Base-by-base conservation (phyloP, 2,888 invertebrate genomes). In the Machimus rusticus region DNA sequence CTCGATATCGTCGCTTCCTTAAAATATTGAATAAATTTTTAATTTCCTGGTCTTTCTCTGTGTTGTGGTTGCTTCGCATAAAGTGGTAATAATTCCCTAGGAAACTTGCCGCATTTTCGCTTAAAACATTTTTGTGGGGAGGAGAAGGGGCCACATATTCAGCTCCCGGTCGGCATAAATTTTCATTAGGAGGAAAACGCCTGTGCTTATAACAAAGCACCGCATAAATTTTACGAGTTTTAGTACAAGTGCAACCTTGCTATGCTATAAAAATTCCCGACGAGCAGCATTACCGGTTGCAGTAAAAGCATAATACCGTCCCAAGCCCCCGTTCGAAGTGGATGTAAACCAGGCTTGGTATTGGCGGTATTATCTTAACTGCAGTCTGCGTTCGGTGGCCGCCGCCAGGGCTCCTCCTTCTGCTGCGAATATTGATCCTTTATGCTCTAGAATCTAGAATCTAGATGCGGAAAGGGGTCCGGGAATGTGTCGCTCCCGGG, bases 161-260 rank as follows among this genome's bases (percentile, higher is more conserved):
- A 28, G 66, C 28, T n/a, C n/a, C 16, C 19, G 39, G 46, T 28
- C 43, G 55, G 82, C 82, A 82, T 82, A 34, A 82, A 82, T 82
- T 82, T 82, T 82, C 82, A 82, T 82, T 82, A 82, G 55, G 16
- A 57, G 82, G 28, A 82, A 82, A 82, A 82, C 82, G 51, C 57
- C 57, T 37, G 31, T 37, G 82, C 82, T 81, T 37, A 34, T 34
- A 55, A 37, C 34, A 55, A 81, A 81, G 82, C 82, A 82, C 57
- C 51, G 31, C 51, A 82, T 82, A 82, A 82, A 51, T 82, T 82
- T 82, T 82, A 82, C 55, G 82, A 82, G 9, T 51, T 82, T 51
- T 57, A 51, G 57, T 55, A 55, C 82, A 82, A 82, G 82, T 82
- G 82, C 82, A 82, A 82, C 57, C 82, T 82, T 57, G 55, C 55